These are phyloP conservation scores for Lepidurus couesii DNA, from an alignment of 1,140 invertebrate species.

Conservation along the genomic window DNA sequence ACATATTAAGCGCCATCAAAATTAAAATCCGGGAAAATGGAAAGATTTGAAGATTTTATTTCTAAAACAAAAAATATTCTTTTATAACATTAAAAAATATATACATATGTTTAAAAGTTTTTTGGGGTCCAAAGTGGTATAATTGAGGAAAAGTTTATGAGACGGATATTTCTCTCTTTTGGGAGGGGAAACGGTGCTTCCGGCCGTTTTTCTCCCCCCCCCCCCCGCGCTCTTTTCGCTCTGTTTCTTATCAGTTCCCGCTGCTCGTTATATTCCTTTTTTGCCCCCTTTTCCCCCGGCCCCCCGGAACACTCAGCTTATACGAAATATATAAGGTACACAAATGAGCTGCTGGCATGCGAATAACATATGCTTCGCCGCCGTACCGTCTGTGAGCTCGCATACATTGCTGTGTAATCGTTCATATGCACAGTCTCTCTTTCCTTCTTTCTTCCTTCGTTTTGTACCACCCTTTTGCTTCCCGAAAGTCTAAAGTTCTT, in stretches of 20 bases:
- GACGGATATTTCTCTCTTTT: background rate
- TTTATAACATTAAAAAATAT: too few relatives aligned
- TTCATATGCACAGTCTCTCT: background rate
- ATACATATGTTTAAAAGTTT: too few relatives aligned
- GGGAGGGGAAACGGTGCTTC: background rate
- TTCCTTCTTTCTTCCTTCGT: background rate
- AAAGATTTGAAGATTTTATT: too few relatives aligned
- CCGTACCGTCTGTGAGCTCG: constrained; percentile 1
- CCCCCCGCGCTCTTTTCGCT: too few relatives aligned
- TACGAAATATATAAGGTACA: background rate
- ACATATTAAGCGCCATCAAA: too few relatives aligned
- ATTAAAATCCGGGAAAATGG: too few relatives aligned
- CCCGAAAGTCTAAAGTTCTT: too few relatives aligned
- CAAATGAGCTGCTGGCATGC: constrained; percentile 2
- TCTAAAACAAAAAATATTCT: too few relatives aligned
- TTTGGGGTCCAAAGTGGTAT: background rate
- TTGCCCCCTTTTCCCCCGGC: background rate
- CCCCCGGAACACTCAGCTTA: background rate
- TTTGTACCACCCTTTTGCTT: background rate
- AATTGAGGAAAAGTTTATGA: background rate
- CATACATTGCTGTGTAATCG: background rate
- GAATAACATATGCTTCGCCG: constrained; percentile 19
- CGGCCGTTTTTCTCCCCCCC: background rate
- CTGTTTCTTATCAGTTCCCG: too few relatives aligned
- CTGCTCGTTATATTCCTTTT: background rate